A percentile compares a stretch with the other conserved stretches of the same genome.
phyloP scores from a whole-genome alignment of 2,113 vertebrate species.

The Marmota flaviventris region DNA sequence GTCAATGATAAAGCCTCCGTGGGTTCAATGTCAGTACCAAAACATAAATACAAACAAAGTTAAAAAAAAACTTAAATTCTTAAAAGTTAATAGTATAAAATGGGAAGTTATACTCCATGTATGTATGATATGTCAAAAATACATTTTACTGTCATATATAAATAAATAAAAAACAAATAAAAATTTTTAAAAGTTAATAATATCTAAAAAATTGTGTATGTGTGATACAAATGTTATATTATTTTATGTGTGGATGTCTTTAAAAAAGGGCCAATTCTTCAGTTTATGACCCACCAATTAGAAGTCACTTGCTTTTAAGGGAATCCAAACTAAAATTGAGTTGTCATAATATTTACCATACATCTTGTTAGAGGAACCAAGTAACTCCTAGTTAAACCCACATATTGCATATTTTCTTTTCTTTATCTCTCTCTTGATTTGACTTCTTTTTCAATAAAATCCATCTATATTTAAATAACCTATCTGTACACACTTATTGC shows the following conservation, averaged over 20 bases:
- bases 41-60: neutral
- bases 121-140: too few species aligned
- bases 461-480: neutral
- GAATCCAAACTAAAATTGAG: neutral
- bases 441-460: neutral
- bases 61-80: neutral
- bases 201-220: neutral
- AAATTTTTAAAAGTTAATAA: neutral
- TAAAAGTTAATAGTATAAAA: neutral
- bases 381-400: neutral
- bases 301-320: neutral
- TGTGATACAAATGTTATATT: neutral
- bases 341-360: too few species aligned
- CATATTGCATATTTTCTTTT: neutral
- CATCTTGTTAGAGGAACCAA: neutral
- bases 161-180: too few species aligned
- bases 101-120: too few species aligned
- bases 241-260: neutral
- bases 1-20: too few species aligned
- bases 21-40: neutral
- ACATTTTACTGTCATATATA: too few species aligned
- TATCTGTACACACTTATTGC: neutral
- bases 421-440: neutral
- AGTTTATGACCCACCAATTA: neutral
- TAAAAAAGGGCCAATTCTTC: neutral